Conservation (phyloP, 2,888 invertebrate genomes). For the Leptopilina drosophilae region DNA sequence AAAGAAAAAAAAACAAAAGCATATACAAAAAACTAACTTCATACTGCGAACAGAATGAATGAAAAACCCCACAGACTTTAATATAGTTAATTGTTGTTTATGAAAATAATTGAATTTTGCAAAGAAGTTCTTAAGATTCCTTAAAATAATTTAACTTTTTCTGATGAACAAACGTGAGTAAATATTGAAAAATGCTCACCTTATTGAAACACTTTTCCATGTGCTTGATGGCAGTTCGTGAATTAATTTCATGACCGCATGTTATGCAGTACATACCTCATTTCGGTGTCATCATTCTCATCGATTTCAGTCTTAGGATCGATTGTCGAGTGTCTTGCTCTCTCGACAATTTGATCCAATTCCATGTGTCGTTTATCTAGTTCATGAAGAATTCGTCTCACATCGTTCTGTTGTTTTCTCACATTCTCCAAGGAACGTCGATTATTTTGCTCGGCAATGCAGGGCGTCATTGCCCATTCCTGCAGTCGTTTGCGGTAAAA, state of each 20-base stretch:
- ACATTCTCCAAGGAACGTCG: slow-evolving; percentile 84
- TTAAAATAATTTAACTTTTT: too few relatives aligned
- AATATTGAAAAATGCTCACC: slow-evolving; percentile 70
- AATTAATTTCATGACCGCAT: slow-evolving; percentile 96
- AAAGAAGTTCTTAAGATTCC: too few relatives aligned
- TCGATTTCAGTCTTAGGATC: slow-evolving; percentile 81
- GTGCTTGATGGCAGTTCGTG: slow-evolving; percentile 93
- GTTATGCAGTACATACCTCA: slow-evolving; percentile 97
- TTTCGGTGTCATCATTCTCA: slow-evolving; percentile 84
- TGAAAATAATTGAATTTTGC: too few relatives aligned
- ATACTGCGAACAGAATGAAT: too few relatives aligned
- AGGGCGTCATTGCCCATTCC: slow-evolving; percentile 93
- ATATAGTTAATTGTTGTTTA: too few relatives aligned
- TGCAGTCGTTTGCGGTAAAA: slow-evolving; percentile 92
- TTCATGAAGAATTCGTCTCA: slow-evolving; percentile 87
- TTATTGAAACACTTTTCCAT: slow-evolving; percentile 99
- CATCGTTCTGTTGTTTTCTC: slow-evolving; percentile 87
- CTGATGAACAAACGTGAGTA: too few relatives aligned
- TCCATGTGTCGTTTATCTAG: slow-evolving; percentile 87
- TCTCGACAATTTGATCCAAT: slow-evolving; percentile 88
- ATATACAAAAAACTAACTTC: too few relatives aligned
- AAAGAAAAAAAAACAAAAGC: too few relatives aligned
- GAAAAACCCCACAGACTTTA: too few relatives aligned
- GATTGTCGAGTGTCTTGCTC: slow-evolving; percentile 85
- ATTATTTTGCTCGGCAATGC: slow-evolving; percentile 91